A percentile compares a stretch with the other conserved stretches of the same genome.
Evolutionary conservation across 2,113 vertebrate genomes (phyloP).

Genomic region (Lepus americanus): DNA sequence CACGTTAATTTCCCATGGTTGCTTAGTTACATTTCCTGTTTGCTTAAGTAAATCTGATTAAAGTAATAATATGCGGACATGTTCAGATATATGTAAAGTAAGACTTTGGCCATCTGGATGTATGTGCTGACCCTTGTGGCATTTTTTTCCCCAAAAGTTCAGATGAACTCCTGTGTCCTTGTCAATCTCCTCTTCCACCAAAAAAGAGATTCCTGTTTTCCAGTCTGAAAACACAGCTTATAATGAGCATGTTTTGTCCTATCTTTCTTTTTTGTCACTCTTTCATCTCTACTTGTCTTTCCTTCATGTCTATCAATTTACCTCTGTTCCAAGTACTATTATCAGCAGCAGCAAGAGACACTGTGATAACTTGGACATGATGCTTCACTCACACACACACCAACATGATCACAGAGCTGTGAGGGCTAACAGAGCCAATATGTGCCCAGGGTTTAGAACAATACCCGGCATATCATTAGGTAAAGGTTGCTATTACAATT

Average conservation of each 20-base stretch:
- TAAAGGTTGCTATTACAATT: too few species aligned
- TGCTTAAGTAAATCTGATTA: slow-evolving; percentile 59
- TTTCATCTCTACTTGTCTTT: not conserved
- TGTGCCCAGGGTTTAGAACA: too few species aligned
- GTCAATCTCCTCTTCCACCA: not conserved
- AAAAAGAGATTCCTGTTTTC: not conserved
- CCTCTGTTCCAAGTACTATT: too few species aligned
- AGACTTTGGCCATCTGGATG: not conserved
- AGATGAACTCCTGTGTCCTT: not conserved
- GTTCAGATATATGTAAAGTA: not conserved
- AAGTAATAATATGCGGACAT: not conserved
- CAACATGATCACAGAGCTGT: too few species aligned
- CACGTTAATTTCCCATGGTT: slow-evolving; percentile 48
- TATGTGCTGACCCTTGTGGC: not conserved
- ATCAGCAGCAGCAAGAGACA: too few species aligned
- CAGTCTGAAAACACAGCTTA: not conserved
- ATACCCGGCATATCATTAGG: too few species aligned
- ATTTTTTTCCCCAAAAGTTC: not conserved
- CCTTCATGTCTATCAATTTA: not conserved
- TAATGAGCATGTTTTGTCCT: rapidly evolving
- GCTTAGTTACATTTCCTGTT: slow-evolving; percentile 75
- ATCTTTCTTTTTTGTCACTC: not conserved
- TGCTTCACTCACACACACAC: too few species aligned
- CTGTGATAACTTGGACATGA: too few species aligned
- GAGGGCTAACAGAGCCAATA: too few species aligned